Evolutionary conservation across 2,797 vertebrate species (phyloP).

Genomic region (Rhynchotus rufescens): DNA sequence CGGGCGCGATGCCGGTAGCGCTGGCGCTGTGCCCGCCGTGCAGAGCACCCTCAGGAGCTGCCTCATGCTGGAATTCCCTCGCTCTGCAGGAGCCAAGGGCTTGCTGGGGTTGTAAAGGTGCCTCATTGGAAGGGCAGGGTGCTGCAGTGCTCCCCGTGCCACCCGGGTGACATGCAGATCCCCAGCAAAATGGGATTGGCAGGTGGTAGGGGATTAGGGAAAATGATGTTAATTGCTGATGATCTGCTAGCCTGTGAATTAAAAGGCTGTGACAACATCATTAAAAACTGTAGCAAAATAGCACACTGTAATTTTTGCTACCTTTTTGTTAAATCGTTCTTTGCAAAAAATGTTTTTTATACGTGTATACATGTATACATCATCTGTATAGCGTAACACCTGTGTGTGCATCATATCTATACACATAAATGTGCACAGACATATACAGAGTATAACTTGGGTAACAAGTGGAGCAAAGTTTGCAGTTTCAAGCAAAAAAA

Average conservation of each 20-base stretch:
- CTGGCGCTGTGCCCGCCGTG: neutral
- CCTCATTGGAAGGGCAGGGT: neutral
- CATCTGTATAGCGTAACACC: neutral
- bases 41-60: neutral
- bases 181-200: neutral
- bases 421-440: neutral
- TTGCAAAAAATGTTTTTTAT: neutral
- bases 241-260: neutral
- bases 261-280: neutral
- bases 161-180: neutral
- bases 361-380: neutral
- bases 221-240: neutral
- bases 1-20: neutral
- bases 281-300: neutral
- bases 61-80: neutral
- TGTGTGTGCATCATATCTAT: too few relatives aligned
- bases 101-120: neutral
- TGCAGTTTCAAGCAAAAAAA: neutral
- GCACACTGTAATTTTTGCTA: neutral
- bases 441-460: neutral
- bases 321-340: neutral
- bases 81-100: neutral
- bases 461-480: neutral
- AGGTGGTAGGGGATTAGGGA: constrained; percentile 31
- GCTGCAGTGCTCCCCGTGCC: neutral